phyloP scores from a whole-genome alignment of 2,888 invertebrate genomes.

The Sicus ferrugineus region DNA sequence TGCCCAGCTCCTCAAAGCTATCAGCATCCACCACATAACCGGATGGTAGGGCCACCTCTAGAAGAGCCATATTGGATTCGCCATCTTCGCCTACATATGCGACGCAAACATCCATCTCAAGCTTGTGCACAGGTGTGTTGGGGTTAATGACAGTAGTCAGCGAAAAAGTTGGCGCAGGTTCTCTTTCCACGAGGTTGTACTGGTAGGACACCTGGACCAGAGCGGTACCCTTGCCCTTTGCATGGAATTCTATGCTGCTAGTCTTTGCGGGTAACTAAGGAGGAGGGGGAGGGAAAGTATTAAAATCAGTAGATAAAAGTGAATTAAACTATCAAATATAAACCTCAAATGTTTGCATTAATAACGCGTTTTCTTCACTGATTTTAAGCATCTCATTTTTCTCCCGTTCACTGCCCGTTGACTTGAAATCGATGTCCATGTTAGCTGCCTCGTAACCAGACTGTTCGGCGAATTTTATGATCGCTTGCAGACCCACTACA shows the following conservation, averaged over 20 bases:
- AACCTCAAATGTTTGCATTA: constrained; percentile 81
- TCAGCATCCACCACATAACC: constrained; percentile 86
- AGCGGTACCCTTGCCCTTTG: constrained; percentile 82
- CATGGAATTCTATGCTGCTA: constrained; percentile 75
- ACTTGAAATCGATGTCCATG: constrained; percentile 68
- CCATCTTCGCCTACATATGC: constrained; percentile 69
- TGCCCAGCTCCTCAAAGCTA: constrained; percentile 71
- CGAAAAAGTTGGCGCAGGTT: constrained; percentile 85
- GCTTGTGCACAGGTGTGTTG: constrained; percentile 76
- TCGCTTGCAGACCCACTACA: constrained; percentile 75
- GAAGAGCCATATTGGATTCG: constrained; percentile 87
- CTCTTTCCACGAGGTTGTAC: constrained; percentile 86
- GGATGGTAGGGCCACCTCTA: constrained; percentile 88
- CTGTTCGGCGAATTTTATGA: constrained; percentile 67
- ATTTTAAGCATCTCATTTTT: constrained; percentile 68
- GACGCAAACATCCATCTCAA: constrained; percentile 83
- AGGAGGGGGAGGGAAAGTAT: background rate
- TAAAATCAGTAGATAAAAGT: background rate
- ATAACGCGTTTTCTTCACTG: constrained; percentile 79
- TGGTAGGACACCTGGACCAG: constrained; percentile 80
- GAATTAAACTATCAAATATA: constrained; percentile 36
- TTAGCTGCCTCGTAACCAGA: constrained; percentile 66
- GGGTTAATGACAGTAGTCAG: constrained; percentile 85
- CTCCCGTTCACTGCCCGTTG: constrained; percentile 60
- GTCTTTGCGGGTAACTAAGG: constrained; percentile 61